Evolutionary conservation across 2,113 vertebrate species (phyloP).

Genomic region (Bolborhynchus lineola): DNA sequence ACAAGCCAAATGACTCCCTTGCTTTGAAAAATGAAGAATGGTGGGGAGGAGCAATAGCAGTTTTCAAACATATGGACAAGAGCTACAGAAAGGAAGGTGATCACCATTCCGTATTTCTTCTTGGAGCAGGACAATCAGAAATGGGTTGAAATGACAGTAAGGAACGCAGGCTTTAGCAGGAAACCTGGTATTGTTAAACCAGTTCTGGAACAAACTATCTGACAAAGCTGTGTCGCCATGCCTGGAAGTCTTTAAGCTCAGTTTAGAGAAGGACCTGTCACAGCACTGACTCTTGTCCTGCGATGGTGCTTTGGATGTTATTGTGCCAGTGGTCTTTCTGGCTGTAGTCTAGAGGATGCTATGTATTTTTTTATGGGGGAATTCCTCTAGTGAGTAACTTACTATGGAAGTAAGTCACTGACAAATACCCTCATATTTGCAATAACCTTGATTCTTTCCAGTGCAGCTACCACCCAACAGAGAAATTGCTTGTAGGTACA

Average conservation of each 20-base stretch:
- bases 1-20: not conserved
- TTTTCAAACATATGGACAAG: not conserved
- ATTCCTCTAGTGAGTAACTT: not conserved
- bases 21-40: not conserved
- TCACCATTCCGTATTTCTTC: not conserved
- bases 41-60: not conserved
- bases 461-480: not conserved
- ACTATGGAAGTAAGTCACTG: not conserved
- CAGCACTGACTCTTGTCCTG: not conserved
- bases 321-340: not conserved
- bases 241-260: not conserved
- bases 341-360: not conserved
- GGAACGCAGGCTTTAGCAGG: not conserved
- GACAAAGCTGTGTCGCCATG: accelerated
- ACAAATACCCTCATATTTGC: not conserved
- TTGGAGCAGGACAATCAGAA: not conserved
- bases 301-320: not conserved
- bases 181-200: not conserved
- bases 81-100: not conserved
- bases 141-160: not conserved
- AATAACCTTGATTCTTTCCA: not conserved
- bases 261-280: not conserved
- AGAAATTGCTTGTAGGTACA: not conserved
- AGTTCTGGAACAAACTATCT: not conserved
- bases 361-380: not conserved